Base-by-base conservation (phyloP, 1,140 invertebrate species). In the Oryctes rhinoceros region DNA sequence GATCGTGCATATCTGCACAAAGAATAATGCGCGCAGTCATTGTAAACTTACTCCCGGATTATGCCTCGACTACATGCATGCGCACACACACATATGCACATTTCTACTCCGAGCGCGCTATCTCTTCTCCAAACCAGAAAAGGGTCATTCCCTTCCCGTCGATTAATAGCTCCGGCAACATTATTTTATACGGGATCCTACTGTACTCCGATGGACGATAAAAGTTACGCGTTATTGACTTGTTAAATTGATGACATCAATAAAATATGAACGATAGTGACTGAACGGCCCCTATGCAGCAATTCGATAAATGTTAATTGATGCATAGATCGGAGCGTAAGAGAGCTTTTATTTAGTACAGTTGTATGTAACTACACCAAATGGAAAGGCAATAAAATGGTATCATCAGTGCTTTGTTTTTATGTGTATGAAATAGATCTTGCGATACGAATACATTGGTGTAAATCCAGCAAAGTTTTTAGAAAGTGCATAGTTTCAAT, bases 151-250 rank as follows among this genome's bases (percentile, higher is more conserved):
- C 65, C 35, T 71, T 71, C 65, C 10, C 15, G 9, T 9, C 18
- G 65, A 71, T 71, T 71, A 71, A 71, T 71, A 71, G 24, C 24
- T 30, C 5, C 35, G 18, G 18, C 35, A 13, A 44, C 11, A 37
- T 71, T 71, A 71, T 71, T 71, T 71, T 37, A 37, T 37, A 35
- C 11, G 6, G 20, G 24, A 35, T 71, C 30, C 35, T 71, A 71
- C 35, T 71, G 65, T 71, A 37, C 65, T 71, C 65, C 65, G 24
- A 59, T 59, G 53, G 53, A 59, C 53, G 53, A 71, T 71, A 71
- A 71, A 71, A 71, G 65, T 71, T 71, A 71, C 65, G 65, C 65
- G 65, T 71, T 37, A 71, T 71, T 71, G 65, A 71, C 18, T 71
- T 71, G 65, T 71, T 71, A 71, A 71, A 71, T 71, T 37, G 65